A percentile compares a stretch with the other conserved stretches of the same genome.
Conservation (phyloP, 2,888 invertebrate genomes). For the Himalopsyche kuldschensis region DNA sequence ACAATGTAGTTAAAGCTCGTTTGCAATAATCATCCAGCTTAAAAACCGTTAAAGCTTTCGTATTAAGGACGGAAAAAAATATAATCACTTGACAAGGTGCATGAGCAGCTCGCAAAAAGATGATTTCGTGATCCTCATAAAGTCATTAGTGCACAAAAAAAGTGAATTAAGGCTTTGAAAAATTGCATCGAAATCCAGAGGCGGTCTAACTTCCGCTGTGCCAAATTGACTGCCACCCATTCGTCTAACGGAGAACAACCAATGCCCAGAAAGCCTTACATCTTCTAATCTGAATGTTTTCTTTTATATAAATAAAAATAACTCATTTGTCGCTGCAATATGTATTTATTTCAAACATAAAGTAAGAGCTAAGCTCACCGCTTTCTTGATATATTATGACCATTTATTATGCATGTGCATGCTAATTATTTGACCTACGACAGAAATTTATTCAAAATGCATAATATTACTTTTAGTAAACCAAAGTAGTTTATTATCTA, state of each 20-base stretch:
- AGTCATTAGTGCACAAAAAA: constrained; percentile 19
- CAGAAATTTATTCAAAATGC: too few species aligned
- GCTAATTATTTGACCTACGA: too few species aligned
- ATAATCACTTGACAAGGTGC: background rate
- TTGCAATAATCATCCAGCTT: background rate
- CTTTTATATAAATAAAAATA: too few species aligned
- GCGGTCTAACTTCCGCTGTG: background rate
- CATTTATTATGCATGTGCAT: too few species aligned
- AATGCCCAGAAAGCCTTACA: background rate
- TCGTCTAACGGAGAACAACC: background rate
- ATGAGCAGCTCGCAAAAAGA: background rate
- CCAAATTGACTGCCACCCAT: background rate
- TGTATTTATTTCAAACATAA: too few species aligned
- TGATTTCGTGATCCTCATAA: constrained; percentile 3
- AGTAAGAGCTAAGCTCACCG: too few species aligned
- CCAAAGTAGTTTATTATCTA: too few species aligned
- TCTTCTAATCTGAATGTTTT: background rate
- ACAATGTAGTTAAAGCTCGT: too few species aligned
- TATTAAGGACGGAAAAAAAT: background rate
- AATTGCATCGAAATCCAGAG: background rate
- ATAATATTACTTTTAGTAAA: too few species aligned
- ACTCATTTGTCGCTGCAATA: too few species aligned
- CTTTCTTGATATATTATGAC: too few species aligned
- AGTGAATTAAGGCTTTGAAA: constrained; percentile 4
- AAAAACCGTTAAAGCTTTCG: background rate